phyloP scores from a whole-genome alignment of 2,113 vertebrate species.

The Gobio gobio region DNA sequence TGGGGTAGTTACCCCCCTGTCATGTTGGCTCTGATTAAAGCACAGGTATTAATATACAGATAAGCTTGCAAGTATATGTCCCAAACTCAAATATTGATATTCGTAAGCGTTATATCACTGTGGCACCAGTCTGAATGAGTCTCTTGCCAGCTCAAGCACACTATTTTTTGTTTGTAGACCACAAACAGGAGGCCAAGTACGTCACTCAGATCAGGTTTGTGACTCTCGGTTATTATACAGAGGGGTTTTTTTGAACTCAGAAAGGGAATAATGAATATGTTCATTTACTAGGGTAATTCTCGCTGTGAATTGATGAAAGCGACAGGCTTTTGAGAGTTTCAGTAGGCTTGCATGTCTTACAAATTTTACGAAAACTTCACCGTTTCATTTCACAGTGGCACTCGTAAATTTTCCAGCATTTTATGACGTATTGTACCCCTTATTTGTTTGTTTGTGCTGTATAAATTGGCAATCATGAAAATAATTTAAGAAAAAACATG shows the following conservation, averaged over 20 bases:
- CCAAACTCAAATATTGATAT: neutral
- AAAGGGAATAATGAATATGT: slow-evolving; percentile 4
- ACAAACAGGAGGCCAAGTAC: slow-evolving; percentile 2
- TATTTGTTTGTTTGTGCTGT: slow-evolving; percentile 2
- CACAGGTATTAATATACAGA: slow-evolving; percentile 16
- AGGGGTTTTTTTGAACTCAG: slow-evolving; percentile 3
- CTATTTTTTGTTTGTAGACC: slow-evolving; percentile 4
- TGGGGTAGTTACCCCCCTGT: neutral
- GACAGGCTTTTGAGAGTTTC: neutral
- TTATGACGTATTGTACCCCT: slow-evolving; percentile 57
- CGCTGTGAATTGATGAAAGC: neutral
- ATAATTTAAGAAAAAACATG: neutral
- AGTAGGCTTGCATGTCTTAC: neutral
- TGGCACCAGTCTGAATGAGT: neutral
- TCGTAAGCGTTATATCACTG: neutral
- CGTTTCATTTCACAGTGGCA: slow-evolving; percentile 58
- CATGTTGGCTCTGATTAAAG: neutral
- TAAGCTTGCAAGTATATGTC: neutral
- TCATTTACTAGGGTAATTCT: neutral
- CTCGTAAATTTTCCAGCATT: slow-evolving; percentile 40
- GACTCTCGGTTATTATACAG: neutral
- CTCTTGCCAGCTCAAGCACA: neutral
- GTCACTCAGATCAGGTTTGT: neutral
- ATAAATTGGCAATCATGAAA: neutral
- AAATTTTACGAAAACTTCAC: neutral